These are phyloP conservation scores for Erethizon dorsatum DNA, from an alignment of 2,797 vertebrate species.

Conservation along the genomic window DNA sequence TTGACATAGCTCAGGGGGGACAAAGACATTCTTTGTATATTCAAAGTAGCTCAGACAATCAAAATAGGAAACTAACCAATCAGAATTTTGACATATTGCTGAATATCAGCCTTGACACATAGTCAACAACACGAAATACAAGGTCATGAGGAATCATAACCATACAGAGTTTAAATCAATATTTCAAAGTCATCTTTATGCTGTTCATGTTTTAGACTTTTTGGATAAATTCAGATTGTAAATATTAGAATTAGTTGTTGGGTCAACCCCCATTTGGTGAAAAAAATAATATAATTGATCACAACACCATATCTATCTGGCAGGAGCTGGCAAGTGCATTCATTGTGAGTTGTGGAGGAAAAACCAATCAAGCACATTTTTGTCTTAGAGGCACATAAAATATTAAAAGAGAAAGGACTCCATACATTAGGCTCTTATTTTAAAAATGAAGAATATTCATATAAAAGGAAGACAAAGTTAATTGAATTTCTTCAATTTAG, in stretches of 20 bases:
- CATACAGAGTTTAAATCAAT: slow-evolving; percentile 64
- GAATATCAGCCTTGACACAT: slow-evolving; percentile 12
- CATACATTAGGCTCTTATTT: slow-evolving; percentile 67
- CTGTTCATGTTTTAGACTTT: slow-evolving; percentile 51
- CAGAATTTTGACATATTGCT: slow-evolving; percentile 44
- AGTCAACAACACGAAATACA: slow-evolving; percentile 16
- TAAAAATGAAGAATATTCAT: slow-evolving; percentile 69
- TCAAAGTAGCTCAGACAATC: slow-evolving; percentile 58
- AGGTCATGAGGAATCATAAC: slow-evolving; percentile 31
- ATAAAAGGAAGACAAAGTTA: slow-evolving; percentile 74
- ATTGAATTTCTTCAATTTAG: slow-evolving; percentile 76
- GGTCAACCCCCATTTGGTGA: slow-evolving; percentile 52
- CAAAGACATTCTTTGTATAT: slow-evolving; percentile 44
- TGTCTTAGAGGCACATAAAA: slow-evolving; percentile 69
- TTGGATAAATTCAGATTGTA: slow-evolving; percentile 66
- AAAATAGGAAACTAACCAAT: neutral
- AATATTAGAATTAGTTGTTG: slow-evolving; percentile 64
- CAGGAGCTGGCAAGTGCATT: slow-evolving; percentile 42
- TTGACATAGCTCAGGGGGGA: slow-evolving; percentile 18
- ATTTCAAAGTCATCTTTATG: neutral
- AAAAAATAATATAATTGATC: slow-evolving; percentile 42
- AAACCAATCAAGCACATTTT: slow-evolving; percentile 68
- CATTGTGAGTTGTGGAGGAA: slow-evolving; percentile 60
- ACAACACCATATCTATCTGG: slow-evolving; percentile 7
- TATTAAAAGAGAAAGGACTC: slow-evolving; percentile 71